Conservation (phyloP, 2,113 vertebrate species). For the Electrona antarctica region DNA sequence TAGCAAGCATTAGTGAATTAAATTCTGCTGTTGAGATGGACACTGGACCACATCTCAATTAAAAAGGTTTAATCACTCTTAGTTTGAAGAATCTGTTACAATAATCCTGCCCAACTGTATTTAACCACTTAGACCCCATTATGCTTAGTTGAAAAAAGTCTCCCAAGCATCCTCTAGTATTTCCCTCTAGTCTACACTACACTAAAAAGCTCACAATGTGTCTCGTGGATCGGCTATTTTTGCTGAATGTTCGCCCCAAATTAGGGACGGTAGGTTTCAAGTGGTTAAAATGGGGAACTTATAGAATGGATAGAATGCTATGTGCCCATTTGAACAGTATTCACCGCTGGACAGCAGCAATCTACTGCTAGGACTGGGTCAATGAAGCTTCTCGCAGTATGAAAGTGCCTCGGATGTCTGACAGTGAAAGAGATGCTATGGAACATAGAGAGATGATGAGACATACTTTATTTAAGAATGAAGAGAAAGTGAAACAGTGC, state of each 20-base stretch:
- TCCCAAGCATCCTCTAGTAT: no score
- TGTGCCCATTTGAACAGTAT: constrained; percentile 2
- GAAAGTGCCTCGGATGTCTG: constrained; percentile 75
- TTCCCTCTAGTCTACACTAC: no score
- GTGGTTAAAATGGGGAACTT: not conserved
- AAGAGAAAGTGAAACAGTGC: constrained; percentile 55
- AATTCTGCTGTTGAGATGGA: no score
- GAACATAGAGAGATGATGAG: constrained; percentile 17
- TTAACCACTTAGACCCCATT: no score
- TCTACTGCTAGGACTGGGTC: constrained; percentile 42
- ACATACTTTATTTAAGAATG: constrained; percentile 65
- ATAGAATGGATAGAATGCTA: not conserved
- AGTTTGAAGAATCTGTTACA: no score
- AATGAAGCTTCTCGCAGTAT: constrained; percentile 53
- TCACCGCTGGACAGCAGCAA: constrained; percentile 24
- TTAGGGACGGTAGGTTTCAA: not conserved
- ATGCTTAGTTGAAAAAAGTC: no score
- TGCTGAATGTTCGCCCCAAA: no score
- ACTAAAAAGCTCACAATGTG: no score
- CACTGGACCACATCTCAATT: no score
- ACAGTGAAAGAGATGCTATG: constrained; percentile 46
- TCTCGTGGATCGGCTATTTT: no score
- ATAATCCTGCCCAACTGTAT: no score
- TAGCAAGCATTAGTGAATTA: constrained; percentile 10
- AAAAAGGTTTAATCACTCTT: no score